These are phyloP conservation scores for Acomys russatus DNA, from an alignment of 2,797 vertebrate genomes.

Conservation along the genomic window DNA sequence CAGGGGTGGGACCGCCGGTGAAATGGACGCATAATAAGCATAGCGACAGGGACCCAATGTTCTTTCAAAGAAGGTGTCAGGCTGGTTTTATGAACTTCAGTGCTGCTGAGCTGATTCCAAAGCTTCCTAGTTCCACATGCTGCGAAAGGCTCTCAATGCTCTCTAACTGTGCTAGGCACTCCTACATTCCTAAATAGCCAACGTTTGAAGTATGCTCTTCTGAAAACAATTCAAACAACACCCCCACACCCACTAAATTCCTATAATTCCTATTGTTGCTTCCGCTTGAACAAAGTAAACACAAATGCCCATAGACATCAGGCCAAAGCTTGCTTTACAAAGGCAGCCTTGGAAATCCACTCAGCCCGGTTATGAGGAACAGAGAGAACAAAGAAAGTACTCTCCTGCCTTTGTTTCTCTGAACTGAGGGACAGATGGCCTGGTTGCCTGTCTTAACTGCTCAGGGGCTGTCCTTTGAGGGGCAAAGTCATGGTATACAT, in stretches of 20 bases:
- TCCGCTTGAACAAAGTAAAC: conserved; percentile 64
- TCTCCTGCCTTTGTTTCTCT: background rate
- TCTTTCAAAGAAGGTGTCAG: conserved; percentile 56
- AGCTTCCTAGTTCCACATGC: background rate
- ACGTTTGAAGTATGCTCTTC: conserved; percentile 6
- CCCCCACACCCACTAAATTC: conserved; percentile 9
- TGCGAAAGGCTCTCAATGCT: background rate
- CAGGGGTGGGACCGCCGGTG: background rate
- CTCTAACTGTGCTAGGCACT: background rate
- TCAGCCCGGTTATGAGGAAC: background rate
- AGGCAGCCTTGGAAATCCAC: conserved; percentile 55
- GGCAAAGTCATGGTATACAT: background rate
- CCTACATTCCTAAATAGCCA: background rate
- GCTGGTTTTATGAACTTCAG: conserved; percentile 38
- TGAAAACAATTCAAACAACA: conserved; percentile 11
- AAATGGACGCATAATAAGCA: background rate
- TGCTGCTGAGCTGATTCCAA: conserved; percentile 24
- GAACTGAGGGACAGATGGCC: background rate
- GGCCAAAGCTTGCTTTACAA: conserved; percentile 44
- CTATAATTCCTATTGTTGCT: conserved; percentile 54
- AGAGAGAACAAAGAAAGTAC: conserved; percentile 20
- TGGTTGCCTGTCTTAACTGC: background rate
- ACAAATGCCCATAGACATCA: conserved; percentile 43
- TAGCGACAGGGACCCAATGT: background rate
- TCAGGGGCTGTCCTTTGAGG: background rate